These are phyloP conservation scores for Gobio occitaniae DNA, from an alignment of 2,797 vertebrate genomes.

Conservation along the genomic window DNA sequence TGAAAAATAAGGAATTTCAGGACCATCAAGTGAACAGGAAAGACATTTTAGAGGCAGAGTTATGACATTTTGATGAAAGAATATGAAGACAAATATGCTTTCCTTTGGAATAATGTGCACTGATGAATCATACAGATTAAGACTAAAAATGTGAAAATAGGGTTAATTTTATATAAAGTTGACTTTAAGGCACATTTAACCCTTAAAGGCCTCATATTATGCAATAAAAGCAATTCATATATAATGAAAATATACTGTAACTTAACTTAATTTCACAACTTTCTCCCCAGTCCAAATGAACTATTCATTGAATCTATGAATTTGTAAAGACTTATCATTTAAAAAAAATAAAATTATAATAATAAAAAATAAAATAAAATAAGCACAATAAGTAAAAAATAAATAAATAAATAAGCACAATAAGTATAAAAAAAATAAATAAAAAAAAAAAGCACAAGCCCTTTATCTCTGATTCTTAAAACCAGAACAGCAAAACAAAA, in stretches of 20 bases:
- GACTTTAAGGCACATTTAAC: background rate
- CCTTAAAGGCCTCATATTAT: background rate
- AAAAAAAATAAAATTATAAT: background rate
- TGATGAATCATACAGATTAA: slow-evolving; percentile 4
- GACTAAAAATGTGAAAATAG: background rate
- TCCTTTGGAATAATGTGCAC: slow-evolving; percentile 13
- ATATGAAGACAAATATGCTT: slow-evolving; percentile 8
- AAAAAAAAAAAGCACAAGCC: background rate
- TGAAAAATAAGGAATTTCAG: slow-evolving; percentile 12
- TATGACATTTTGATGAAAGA: slow-evolving; percentile 36
- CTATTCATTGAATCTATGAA: background rate
- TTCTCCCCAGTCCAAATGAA: background rate
- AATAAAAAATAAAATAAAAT: no score
- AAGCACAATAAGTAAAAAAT: no score
- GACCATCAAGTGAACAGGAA: background rate
- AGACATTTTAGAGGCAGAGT: background rate
- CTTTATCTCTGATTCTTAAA: background rate
- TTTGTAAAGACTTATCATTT: background rate
- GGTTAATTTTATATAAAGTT: background rate
- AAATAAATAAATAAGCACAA: background rate
- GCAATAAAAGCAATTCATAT: background rate
- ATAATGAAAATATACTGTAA: background rate
- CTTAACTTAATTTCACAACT: background rate
- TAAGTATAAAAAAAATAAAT: background rate
- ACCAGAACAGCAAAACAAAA: background rate